Evolutionary conservation across 2,888 invertebrate genomes (phyloP).

Genomic region (Embidobia sp.): DNA sequence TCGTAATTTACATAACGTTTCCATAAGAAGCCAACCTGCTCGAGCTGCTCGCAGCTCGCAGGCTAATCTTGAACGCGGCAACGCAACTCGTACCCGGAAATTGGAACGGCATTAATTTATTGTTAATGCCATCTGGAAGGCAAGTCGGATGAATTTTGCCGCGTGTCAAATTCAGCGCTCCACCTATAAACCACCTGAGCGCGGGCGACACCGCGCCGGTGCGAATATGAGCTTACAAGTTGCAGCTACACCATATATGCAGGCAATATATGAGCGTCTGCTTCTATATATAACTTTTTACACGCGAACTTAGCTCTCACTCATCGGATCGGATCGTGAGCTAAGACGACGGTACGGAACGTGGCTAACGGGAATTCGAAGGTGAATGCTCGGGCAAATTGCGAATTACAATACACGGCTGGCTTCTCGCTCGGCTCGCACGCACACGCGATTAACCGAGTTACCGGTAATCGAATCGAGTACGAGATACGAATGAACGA

Average conservation of each 20-base stretch:
- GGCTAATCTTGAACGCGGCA: too few relatives aligned
- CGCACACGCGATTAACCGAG: slow-evolving; percentile 72
- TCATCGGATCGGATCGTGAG: slow-evolving; percentile 54
- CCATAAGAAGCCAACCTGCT: slow-evolving; percentile 2
- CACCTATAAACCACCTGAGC: slow-evolving; percentile 9
- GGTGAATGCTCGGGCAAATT: slow-evolving; percentile 81
- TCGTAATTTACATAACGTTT: slow-evolving; percentile 31
- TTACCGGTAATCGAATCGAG: slow-evolving; percentile 72
- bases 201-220: neutral
- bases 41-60: too few relatives aligned
- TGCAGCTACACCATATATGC: too few relatives aligned
- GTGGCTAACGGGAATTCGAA: slow-evolving; percentile 80
- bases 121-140: slow-evolving; percentile 3
- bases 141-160: too few relatives aligned
- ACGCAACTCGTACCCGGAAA: neutral
- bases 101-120: slow-evolving; percentile 11
- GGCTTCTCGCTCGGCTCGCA: slow-evolving; percentile 59
- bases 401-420: slow-evolving; percentile 76
- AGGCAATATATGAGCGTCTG: slow-evolving; percentile 30
- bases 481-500: slow-evolving; percentile 69
- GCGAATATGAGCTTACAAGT: slow-evolving; percentile 34
- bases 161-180: too few relatives aligned
- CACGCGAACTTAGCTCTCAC: slow-evolving; percentile 42
- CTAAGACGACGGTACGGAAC: slow-evolving; percentile 71
- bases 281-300: slow-evolving; percentile 56